A percentile compares a stretch with the other conserved stretches of the same genome.
Conservation (phyloP, 2,888 invertebrate species). For the Dryococelus australis region DNA sequence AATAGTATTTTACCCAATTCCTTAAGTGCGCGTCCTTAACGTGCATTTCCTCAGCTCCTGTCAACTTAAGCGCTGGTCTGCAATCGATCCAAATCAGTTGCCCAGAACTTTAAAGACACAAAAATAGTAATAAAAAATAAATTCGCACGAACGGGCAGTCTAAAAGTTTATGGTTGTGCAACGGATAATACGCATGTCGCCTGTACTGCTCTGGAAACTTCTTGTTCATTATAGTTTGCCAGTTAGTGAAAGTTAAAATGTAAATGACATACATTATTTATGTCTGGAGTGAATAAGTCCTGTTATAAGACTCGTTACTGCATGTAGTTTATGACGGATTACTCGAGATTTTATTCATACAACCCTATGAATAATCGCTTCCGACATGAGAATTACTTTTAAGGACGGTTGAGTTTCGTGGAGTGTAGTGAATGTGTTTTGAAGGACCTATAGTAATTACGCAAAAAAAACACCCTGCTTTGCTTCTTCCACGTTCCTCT, state of each 20-base stretch:
- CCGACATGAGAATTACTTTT: constrained; percentile 16
- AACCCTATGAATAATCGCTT: background rate
- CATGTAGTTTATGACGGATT: background rate
- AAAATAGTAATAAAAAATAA: too few relatives aligned
- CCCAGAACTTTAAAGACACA: too few relatives aligned
- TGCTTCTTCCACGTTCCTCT: background rate
- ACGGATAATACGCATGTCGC: too few relatives aligned
- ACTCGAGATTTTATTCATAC: background rate
- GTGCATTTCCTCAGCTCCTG: too few relatives aligned
- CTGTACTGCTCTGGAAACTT: too few relatives aligned
- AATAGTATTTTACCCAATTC: too few relatives aligned
- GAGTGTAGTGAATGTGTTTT: background rate
- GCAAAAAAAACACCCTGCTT: background rate
- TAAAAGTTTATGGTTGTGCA: too few relatives aligned
- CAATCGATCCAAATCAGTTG: too few relatives aligned
- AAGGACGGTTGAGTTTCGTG: background rate
- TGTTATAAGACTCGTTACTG: background rate
- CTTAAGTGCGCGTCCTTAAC: too few relatives aligned
- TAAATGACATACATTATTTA: background rate
- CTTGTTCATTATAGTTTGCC: background rate
- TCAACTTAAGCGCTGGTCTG: too few relatives aligned
- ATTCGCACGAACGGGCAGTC: too few relatives aligned
- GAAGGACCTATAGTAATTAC: constrained; percentile 16
- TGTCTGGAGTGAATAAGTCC: background rate
- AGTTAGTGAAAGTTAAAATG: background rate